phyloP scores from a whole-genome alignment of 2,113 vertebrate genomes.

The Catharus minimus region DNA sequence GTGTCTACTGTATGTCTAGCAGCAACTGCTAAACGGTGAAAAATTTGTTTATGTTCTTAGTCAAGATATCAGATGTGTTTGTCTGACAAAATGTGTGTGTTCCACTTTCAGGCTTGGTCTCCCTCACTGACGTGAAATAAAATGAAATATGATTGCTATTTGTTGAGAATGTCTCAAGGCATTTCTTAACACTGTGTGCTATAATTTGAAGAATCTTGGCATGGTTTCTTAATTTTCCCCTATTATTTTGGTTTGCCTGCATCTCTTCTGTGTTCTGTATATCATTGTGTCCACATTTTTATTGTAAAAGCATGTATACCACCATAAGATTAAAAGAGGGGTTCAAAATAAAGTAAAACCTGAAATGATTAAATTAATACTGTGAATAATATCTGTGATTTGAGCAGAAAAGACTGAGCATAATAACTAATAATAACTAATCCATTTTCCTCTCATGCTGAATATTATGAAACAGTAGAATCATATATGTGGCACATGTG shows the following conservation, averaged over 20 bases:
- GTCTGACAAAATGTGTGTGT: background rate
- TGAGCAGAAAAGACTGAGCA: background rate
- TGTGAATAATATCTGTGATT: background rate
- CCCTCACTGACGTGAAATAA: background rate
- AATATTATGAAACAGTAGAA: background rate
- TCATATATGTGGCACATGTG: background rate
- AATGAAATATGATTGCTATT: constrained; percentile 24
- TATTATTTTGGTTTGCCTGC: background rate
- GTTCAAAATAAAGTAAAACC: background rate
- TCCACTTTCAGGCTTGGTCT: constrained; percentile 6
- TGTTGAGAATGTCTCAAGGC: background rate
- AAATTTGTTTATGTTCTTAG: background rate
- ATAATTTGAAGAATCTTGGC: background rate
- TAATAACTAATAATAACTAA: background rate
- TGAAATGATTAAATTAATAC: background rate
- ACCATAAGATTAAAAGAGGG: background rate
- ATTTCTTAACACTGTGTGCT: background rate
- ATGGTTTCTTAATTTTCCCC: background rate
- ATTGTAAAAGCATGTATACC: background rate
- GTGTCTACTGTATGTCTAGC: background rate
- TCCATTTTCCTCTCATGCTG: background rate
- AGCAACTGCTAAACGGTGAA: background rate
- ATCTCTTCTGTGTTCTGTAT: background rate
- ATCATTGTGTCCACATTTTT: background rate
- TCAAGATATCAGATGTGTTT: background rate